Evolutionary conservation across 2,888 invertebrate species (phyloP), one percentile per base, ranked within the genome.

Genomic region (Drosophila subsilvestris): DNA sequence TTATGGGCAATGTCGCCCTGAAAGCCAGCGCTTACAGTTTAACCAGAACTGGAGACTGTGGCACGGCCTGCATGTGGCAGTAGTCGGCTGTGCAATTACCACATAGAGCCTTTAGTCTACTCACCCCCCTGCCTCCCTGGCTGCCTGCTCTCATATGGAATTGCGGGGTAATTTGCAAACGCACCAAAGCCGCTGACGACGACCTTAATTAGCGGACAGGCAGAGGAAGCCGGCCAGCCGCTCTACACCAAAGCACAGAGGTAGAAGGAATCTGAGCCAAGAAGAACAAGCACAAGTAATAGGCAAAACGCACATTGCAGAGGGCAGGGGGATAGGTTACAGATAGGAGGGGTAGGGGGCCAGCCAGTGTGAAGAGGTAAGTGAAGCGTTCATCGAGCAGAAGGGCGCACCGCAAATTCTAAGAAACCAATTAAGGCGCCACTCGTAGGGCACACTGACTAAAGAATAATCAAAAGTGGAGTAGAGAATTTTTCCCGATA

Each of bases 131-230:
- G 32, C 32, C 53, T 60, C 47, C 74, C 62, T 12, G 5, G 0
- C 32, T 25, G 25, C 17, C 57, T 14, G 44, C 59, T 60, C 48
- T 74, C 63, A 71, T 68, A 47, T 42, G 50, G 80, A 83, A 84
- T 84, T 84, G 87, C 77, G 70, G 79, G 79, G 86, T 82, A 86
- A 85, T 87, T 85, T 87, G 86, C 88, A 85, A 85, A 85, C 85
- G 83, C 86, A 84, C 82, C 79, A 77, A 77, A 75, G 78, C 76
- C 74, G 79, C 74, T 56, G 70, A 77, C 74, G 86, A 83, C 83
- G 87, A 86, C 90, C 89, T 88, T 89, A 89, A 90, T 89, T 89
- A 90, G 78, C 89, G 75, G 82, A 77, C 83, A 78, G 79, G 63
- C 78, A 78, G 76, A 79, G 74, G 71, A 74, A 75, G 80, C 17